Evolutionary conservation across 2,888 invertebrate genomes (phyloP), one percentile per base, ranked within the genome.

Genomic region (Pyrgus malvae): DNA sequence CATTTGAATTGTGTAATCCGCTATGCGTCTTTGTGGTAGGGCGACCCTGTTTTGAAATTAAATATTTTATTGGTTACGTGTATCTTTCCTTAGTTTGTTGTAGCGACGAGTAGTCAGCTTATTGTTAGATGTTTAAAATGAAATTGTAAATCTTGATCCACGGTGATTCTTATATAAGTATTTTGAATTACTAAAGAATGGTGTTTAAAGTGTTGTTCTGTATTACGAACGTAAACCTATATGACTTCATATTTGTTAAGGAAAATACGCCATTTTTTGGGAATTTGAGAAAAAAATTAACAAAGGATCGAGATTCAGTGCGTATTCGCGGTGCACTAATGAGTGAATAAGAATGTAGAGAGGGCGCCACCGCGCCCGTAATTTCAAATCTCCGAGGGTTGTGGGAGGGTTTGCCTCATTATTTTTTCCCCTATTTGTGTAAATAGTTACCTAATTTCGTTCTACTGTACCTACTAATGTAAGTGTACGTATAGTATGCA

Each of bases 361-460:
- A 68, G 67, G 74, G 58, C 48, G 76, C 74, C 74, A 69, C 69
- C 66, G 73, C 74, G 70, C 71, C 72, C 68, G 83, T 83, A 83
- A 85, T 85, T 85, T 80, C 76, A 81, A 86, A 86, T 89, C 86
- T 89, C 88, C 80, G 80, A 88, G 87, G 90, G 89, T 89, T 89
- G 88, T 89, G 89, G 87, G 87, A 85, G 86, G 87, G 85, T 80
- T 80, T 71, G 74, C 88, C 89, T 89, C 90, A 87, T 89, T 90
- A 88, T 90, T 89, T 88, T n/a, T 88, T 79, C 84, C 89, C 88
- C 83, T 84, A 80, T 88, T 85, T 83, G 83, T 90, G 90, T 90
- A 89, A 89, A 90, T 90, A 90, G 89, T 90, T 88, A 85, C 82
- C 81, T 83, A 84, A 85, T 88, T 88, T 80, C 66, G 72, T 83